phyloP scores from a whole-genome alignment of 2,888 invertebrate genomes.

The Scaptomyza flava region DNA sequence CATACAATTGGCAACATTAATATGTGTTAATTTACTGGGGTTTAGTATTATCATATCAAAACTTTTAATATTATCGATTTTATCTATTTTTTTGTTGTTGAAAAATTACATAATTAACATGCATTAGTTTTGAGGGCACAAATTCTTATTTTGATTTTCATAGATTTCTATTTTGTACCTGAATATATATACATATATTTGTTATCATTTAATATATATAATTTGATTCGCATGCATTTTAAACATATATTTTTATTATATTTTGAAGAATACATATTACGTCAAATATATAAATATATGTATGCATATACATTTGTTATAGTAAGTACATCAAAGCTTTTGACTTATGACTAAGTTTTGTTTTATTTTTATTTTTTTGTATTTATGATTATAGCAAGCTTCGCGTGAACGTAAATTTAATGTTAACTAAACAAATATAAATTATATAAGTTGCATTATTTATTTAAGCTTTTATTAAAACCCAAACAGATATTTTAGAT shows the following conservation, averaged over 20 bases:
- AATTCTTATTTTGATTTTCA: conserved; percentile 41
- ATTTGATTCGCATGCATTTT: conserved; percentile 48
- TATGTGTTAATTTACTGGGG: conserved; percentile 39
- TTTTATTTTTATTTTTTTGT: conserved; percentile 9
- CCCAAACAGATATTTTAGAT: no score
- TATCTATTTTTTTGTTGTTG: not conserved
- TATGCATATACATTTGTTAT: conserved; percentile 14
- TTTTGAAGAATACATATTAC: conserved; percentile 9
- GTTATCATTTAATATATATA: conserved; percentile 17
- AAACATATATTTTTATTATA: conserved; percentile 17
- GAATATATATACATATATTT: conserved; percentile 30
- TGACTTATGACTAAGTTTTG: conserved; percentile 27
- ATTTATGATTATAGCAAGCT: conserved; percentile 7
- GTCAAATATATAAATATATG: conserved; percentile 8
- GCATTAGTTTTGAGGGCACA: conserved; percentile 47
- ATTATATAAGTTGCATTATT: no score
- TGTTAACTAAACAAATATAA: no score
- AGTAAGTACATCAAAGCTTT: conserved; percentile 25
- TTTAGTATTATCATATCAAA: conserved; percentile 40
- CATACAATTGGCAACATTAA: conserved; percentile 44
- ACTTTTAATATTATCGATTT: conserved; percentile 27
- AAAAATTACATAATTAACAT: conserved; percentile 47
- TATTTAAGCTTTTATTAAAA: no score
- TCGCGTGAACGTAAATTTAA: conserved; percentile 15
- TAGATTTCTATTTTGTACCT: conserved; percentile 61